Evolutionary conservation across 2,888 invertebrate species (phyloP).

Genomic region (Erpobdella octoculata): DNA sequence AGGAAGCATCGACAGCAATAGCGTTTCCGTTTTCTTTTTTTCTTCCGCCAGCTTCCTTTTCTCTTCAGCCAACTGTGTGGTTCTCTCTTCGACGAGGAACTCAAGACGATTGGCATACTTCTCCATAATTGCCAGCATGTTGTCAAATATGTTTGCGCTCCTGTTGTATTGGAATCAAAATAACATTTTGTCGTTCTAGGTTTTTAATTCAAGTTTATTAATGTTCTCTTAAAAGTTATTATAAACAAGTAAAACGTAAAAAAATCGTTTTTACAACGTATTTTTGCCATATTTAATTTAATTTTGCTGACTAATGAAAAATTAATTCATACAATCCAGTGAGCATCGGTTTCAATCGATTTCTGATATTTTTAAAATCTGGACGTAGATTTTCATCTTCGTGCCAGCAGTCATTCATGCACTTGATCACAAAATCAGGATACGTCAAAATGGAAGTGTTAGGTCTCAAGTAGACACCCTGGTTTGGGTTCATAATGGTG

Average conservation of each 20-base stretch:
- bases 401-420: slow-evolving; percentile 52
- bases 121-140: slow-evolving; percentile 97
- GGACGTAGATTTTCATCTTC: slow-evolving; percentile 51
- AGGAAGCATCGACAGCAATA: slow-evolving; percentile 57
- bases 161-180: slow-evolving; percentile 53
- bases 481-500: slow-evolving; percentile 57
- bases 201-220: no score
- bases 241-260: no score
- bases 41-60: slow-evolving; percentile 66
- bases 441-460: slow-evolving; percentile 66
- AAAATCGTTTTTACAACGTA: no score
- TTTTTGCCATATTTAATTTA: neutral
- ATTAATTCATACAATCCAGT: slow-evolving; percentile 71
- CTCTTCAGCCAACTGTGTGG: slow-evolving; percentile 79
- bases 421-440: slow-evolving; percentile 54
- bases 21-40: slow-evolving; percentile 78
- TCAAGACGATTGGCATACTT: slow-evolving; percentile 90
- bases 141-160: slow-evolving; percentile 91
- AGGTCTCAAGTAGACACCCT: slow-evolving; percentile 53
- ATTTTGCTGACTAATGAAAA: neutral
- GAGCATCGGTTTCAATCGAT: slow-evolving; percentile 48
- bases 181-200: no score
- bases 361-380: slow-evolving; percentile 50
- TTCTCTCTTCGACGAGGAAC: slow-evolving; percentile 82
- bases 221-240: no score